Percentiles rank a stretch among this genome's conserved stretches.
These are phyloP conservation scores for Megathymus violae DNA, from an alignment of 1,140 invertebrate genomes.

Conservation along the genomic window DNA sequence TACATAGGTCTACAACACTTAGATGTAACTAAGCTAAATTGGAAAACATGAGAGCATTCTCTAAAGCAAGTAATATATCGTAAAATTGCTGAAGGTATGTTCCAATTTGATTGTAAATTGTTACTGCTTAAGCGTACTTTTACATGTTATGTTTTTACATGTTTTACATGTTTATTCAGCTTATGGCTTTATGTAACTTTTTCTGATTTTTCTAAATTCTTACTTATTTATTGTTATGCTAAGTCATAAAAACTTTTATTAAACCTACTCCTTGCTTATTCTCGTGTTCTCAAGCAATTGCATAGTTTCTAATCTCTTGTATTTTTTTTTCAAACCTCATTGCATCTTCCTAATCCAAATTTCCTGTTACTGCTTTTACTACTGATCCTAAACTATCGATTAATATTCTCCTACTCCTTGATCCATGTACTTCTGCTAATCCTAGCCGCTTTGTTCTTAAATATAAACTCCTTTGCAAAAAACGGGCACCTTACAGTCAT, in stretches of 20 bases:
- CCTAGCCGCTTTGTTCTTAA: constrained; percentile 39
- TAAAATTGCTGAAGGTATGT: constrained; percentile 39
- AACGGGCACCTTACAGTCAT: no score
- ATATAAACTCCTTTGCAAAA: no score
- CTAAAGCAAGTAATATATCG: constrained; percentile 40
- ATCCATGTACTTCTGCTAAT: constrained; percentile 13
- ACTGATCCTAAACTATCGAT: constrained; percentile 37
- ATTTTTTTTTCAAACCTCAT: constrained; percentile 34
- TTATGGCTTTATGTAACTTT: constrained; percentile 3
- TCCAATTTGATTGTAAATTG: constrained; percentile 34
- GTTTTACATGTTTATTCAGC: constrained; percentile 8
- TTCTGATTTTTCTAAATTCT: constrained; percentile 37
- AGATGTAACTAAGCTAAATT: constrained; percentile 40
- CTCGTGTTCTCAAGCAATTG: constrained; percentile 20
- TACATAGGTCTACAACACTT: constrained; percentile 36
- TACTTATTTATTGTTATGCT: constrained; percentile 10
- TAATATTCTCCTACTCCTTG: constrained; percentile 30
- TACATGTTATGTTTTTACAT: no score
- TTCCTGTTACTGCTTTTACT: constrained; percentile 40
- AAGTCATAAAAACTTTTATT: constrained; percentile 15
- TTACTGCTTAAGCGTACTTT: background rate
- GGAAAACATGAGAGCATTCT: constrained; percentile 44
- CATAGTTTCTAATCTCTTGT: constrained; percentile 28
- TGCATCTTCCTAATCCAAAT: constrained; percentile 36
- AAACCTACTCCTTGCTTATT: constrained; percentile 34